Evolutionary conservation across 2,113 vertebrate species (phyloP), one percentile per base, ranked within the genome.

Genomic region (Pelusios castaneus): DNA sequence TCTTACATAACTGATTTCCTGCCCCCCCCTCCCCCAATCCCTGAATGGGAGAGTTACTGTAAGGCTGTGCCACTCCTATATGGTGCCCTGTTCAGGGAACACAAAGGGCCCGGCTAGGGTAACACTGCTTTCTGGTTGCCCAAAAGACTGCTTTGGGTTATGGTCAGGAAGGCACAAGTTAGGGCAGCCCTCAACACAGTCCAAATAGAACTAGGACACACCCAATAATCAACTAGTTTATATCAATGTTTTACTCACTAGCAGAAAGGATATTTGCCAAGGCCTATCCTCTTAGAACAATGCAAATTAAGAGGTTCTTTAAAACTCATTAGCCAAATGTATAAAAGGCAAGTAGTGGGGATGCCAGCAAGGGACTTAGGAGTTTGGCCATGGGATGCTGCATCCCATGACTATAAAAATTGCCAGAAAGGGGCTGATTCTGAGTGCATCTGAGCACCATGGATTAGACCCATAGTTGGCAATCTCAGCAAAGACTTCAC

Each of bases 391-490:
- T 22, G 19, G 63, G 63, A 70, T 70, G 17, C 54, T 67, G 58
- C 85, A 24, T 27, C n/a, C 88, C 76, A 47, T 87, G 78, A 45
- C 38, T 47, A 51, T 25, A 8, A 81, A 85, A 87, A 89, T 52
- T 17, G 49, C 63, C 70, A 43, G 63, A 43, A 73, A 4, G 81
- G 21, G 21, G 19, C 41, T 27, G 41, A 41, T 45, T 29, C 88
- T 63, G 56, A 83, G 77, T 88, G 51, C 25, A 83, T 41, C 80
- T 73, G 52, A 77, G 14, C 34, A 34, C 76, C 88, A 17, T 29
- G 38, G 31, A 2, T 0, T 19, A 51, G 1, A 5, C 10, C 41
- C 24, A 16, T 0, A 0, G 58, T 0, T 89, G 85, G n/a, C 17
- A 38, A 34, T 70, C 19, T 38, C n/a, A 70, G 83, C 75, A 94